Conservation (phyloP, 2,888 invertebrate genomes). For the Hyalella azteca region DNA sequence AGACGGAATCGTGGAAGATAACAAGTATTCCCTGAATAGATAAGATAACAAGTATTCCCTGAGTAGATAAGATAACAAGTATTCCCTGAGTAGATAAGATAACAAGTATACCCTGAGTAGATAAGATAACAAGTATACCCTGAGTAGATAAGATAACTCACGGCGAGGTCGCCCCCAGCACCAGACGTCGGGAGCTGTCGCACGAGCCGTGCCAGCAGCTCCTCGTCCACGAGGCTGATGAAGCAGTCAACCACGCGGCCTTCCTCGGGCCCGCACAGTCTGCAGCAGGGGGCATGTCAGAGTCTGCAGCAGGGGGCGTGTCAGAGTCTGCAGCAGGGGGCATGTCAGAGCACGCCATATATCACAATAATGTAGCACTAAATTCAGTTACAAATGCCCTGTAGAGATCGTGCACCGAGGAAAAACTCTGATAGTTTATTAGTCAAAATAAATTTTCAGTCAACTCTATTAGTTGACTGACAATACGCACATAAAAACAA, state of each 20-base stretch:
- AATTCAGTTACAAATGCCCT: too few relatives aligned
- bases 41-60: too few relatives aligned
- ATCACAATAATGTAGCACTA: too few relatives aligned
- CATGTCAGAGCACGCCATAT: background rate
- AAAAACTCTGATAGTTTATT: background rate
- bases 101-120: background rate
- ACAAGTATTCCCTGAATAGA: too few relatives aligned
- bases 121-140: background rate
- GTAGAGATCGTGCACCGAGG: background rate
- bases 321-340: background rate
- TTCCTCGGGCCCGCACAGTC: background rate
- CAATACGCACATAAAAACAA: too few relatives aligned
- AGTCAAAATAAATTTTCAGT: background rate
- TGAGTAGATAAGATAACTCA: background rate
- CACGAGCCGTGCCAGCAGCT: background rate
- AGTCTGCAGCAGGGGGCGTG: background rate
- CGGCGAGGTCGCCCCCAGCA: background rate
- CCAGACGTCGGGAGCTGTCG: background rate
- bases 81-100: too few relatives aligned
- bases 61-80: too few relatives aligned
- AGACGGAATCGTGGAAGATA: too few relatives aligned
- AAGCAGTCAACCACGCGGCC: conserved; percentile 11
- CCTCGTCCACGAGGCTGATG: conserved; percentile 24
- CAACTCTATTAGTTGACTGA: too few relatives aligned
- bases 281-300: background rate